Evolutionary conservation across 2,797 vertebrate species (phyloP), one percentile per base, ranked within the genome.

Genomic region (Spinus pinus): DNA sequence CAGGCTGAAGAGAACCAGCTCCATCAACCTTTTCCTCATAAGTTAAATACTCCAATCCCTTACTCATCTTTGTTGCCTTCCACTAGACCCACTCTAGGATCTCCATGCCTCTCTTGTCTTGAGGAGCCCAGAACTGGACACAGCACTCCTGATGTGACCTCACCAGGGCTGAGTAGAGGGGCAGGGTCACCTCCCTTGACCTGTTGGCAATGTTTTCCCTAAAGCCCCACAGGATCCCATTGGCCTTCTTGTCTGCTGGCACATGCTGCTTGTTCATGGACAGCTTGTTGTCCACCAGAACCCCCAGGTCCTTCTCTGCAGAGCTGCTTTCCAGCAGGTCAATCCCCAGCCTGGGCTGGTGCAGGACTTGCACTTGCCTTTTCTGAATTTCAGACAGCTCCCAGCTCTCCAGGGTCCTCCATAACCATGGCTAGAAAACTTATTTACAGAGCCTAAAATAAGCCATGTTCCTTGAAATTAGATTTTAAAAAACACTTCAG

Each of bases 201-300:
- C 31, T 56, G 42, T 31, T 71, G 10, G 22, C 25, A 27, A 1
- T 35, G 57, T 7, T 0, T 41, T 62, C 35, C 35, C 50, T 19
- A 10, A 27, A 0, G 9, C 8, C 2, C 2, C 31, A 0, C 18
- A 31, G 41, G 41, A 54, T 0, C 1, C 72, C 30, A 28, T 0
- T 53, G 28, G 7, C 3, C 2, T 44, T 60, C 20, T 39, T 19
- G 14, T 6, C 25, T 14, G 5, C 30, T 0, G 5, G 49, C 22
- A 1, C 21, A 10, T 2, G 0, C 14, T 27, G 8, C 35, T 56
- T 35, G 15, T 4, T 28, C n/a, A 37, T 44, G 58, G 50, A 37
- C n/a, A 28, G 7, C 1, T 14, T 37, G 27, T 3, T 28, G 22
- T 50, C 33, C 31, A 60, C 3, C 15, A 69, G 42, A 15, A 54